These are phyloP conservation scores for Tachuris rubrigastra DNA, from an alignment of 2,113 vertebrate genomes.

Conservation along the genomic window DNA sequence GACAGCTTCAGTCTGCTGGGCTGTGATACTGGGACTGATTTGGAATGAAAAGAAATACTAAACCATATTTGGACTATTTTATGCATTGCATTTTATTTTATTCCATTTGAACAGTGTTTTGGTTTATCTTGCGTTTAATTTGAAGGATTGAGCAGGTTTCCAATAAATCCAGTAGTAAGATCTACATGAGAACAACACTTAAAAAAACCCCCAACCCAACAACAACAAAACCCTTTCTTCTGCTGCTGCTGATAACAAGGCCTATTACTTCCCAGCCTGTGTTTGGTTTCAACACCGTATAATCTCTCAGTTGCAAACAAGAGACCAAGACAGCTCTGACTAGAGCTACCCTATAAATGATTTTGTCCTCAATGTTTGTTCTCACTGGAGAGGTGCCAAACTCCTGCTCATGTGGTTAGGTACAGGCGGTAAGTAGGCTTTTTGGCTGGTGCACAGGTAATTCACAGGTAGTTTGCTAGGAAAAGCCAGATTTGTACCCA, in stretches of 20 bases:
- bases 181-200: neutral
- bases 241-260: constrained; percentile 36
- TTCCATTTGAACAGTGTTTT: neutral
- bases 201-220: neutral
- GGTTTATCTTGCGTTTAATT: constrained; percentile 1
- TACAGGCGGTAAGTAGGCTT: constrained; percentile 9
- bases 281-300: constrained; percentile 6
- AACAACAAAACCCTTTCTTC: neutral
- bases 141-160: neutral
- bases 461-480: neutral
- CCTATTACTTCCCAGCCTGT: constrained; percentile 29
- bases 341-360: constrained; percentile 21
- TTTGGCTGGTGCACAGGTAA: neutral
- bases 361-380: constrained; percentile 55
- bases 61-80: neutral
- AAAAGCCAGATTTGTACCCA: neutral
- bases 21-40: neutral
- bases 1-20: neutral
- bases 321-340: constrained; percentile 19
- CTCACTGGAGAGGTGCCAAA: constrained; percentile 28
- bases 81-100: neutral
- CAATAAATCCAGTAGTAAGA: neutral
- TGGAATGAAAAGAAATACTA: neutral
- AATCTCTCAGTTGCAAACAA: constrained; percentile 51
- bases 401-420: neutral